These are phyloP conservation scores for Taphrorychus bicolor DNA, from an alignment of 2,888 invertebrate species.

Conservation along the genomic window DNA sequence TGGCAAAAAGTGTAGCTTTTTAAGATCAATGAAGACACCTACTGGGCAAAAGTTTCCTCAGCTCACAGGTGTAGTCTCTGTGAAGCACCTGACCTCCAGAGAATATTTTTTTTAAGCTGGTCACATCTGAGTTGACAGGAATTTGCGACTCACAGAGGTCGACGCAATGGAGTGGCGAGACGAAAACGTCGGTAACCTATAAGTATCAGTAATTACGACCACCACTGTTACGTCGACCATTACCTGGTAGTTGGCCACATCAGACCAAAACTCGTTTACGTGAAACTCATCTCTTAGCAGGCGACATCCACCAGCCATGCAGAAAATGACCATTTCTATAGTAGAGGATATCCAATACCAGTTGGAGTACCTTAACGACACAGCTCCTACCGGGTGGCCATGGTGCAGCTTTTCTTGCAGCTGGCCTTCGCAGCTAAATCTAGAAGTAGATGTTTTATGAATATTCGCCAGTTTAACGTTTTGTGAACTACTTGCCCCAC, in stretches of 20 bases:
- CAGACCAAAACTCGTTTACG: not conserved
- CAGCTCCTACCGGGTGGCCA: not conserved
- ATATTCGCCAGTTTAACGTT: no score
- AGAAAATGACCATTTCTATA: not conserved
- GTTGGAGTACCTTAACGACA: constrained; percentile 5
- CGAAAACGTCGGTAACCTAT: not conserved
- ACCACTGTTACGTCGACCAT: no score
- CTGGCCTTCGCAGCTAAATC: no score
- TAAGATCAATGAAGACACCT: not conserved
- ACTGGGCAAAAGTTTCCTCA: not conserved
- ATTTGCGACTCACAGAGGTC: not conserved
- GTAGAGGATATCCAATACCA: constrained; percentile 11
- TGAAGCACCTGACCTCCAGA: not conserved
- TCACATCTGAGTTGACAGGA: not conserved
- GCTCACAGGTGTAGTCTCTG: not conserved
- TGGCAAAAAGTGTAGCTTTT: no score
- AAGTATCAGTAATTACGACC: not conserved
- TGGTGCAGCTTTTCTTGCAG: no score
- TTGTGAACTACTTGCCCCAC: no score
- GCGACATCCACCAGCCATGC: not conserved
- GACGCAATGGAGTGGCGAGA: not conserved
- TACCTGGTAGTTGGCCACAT: not conserved
- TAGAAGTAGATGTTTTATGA: no score
- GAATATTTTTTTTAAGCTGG: not conserved
- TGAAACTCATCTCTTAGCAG: not conserved